Conservation (phyloP, 1,140 invertebrate species). For the Eufriesea mexicana region DNA sequence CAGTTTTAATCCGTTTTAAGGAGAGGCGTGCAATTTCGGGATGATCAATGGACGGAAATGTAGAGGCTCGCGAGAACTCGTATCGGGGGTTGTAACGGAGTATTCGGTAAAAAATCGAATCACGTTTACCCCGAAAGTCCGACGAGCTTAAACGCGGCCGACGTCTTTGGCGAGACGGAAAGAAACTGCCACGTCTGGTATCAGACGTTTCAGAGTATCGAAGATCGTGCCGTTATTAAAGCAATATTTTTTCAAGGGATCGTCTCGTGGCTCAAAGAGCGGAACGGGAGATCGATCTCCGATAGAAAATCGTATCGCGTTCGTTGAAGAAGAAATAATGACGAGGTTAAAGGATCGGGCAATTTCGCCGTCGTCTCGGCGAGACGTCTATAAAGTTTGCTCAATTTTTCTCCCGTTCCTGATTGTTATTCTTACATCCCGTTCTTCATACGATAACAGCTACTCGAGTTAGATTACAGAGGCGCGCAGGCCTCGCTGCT, state of each 20-base stretch:
- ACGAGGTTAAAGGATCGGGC: constrained; percentile 18
- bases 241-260: constrained; percentile 36
- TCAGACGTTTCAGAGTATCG: constrained; percentile 8
- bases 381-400: constrained; percentile 21
- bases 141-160: background rate
- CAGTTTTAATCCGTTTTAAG: background rate
- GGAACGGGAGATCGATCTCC: constrained; percentile 11
- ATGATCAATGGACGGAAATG: background rate
- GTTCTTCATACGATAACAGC: constrained; percentile 40
- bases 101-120: background rate
- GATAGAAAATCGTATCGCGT: constrained; percentile 13
- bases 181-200: background rate
- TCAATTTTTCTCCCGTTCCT: constrained; percentile 42
- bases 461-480: constrained; percentile 33
- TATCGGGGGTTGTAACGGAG: too few species aligned
- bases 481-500: background rate
- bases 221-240: constrained; percentile 22
- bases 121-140: background rate
- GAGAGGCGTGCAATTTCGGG: background rate
- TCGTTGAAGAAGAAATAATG: constrained; percentile 17
- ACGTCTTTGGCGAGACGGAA: background rate
- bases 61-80: background rate
- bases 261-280: constrained; percentile 1
- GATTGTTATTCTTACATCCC: constrained; percentile 51
- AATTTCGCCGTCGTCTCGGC: constrained; percentile 4